Evolutionary conservation across 2,888 invertebrate species (phyloP).

Genomic region (Melolontha melolontha): DNA sequence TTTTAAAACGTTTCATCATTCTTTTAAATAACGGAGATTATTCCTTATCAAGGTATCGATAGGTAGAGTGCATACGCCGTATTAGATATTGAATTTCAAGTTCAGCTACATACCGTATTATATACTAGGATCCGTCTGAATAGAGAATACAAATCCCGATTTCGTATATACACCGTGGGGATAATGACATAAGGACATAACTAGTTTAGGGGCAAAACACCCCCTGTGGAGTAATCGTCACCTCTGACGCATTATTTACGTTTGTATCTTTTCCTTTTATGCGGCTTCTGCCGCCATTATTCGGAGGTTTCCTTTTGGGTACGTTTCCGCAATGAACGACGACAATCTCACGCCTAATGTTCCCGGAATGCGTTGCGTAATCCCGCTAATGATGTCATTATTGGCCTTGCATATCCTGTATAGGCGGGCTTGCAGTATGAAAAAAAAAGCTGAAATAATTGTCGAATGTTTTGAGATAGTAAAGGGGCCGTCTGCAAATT

Average conservation of each 20-base stretch:
- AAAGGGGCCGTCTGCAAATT: no score
- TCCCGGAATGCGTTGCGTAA: slow-evolving; percentile 51
- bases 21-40: no score
- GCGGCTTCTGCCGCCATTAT: slow-evolving; percentile 59
- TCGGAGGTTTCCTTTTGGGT: slow-evolving; percentile 32
- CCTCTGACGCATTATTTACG: slow-evolving; percentile 63
- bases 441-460: not conserved
- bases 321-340: slow-evolving; percentile 25
- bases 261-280: slow-evolving; percentile 58
- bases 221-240: slow-evolving; percentile 62
- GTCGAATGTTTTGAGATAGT: no score
- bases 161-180: slow-evolving; percentile 38
- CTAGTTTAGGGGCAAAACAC: slow-evolving; percentile 59
- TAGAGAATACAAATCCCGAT: slow-evolving; percentile 36
- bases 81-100: slow-evolving; percentile 33
- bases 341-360: slow-evolving; percentile 54
- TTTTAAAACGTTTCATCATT: no score
- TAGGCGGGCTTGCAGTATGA: not conserved
- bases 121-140: slow-evolving; percentile 23
- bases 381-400: slow-evolving; percentile 60
- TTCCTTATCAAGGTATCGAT: slow-evolving; percentile 7
- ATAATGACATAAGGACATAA: slow-evolving; percentile 59
- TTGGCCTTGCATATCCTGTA: not conserved
- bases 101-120: slow-evolving; percentile 23
- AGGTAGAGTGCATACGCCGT: not conserved